phyloP scores from a whole-genome alignment of 1,140 invertebrate genomes.

The Samia ricini region DNA sequence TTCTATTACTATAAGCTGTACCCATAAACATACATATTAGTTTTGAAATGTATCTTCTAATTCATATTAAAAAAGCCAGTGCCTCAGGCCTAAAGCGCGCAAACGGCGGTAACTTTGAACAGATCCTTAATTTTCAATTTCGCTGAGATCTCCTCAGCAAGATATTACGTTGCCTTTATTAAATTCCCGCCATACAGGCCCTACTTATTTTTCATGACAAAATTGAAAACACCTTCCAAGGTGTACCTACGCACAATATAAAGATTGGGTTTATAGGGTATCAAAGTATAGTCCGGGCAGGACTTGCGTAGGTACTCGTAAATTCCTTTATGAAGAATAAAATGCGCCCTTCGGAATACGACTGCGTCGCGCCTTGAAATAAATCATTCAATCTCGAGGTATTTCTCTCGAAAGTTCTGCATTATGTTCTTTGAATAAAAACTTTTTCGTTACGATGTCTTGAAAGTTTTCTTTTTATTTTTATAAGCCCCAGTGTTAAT shows the following conservation, averaged over 20 bases:
- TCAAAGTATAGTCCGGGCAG: constrained; percentile 47
- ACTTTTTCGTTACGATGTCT: background rate
- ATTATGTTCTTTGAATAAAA: constrained; percentile 6
- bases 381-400: constrained; percentile 63
- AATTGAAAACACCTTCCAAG: constrained; percentile 66
- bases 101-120: constrained; percentile 27
- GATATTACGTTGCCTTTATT: constrained; percentile 58
- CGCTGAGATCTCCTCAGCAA: constrained; percentile 31
- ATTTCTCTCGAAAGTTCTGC: constrained; percentile 28
- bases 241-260: constrained; percentile 65
- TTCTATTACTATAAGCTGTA: background rate
- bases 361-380: constrained; percentile 44
- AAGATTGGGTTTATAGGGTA: constrained; percentile 65
- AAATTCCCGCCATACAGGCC: constrained; percentile 46
- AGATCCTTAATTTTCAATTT: constrained; percentile 60
- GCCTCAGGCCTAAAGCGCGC: constrained; percentile 2
- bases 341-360: constrained; percentile 44
- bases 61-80: background rate
- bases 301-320: constrained; percentile 50
- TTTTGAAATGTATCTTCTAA: background rate
- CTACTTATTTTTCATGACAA: constrained; percentile 60
- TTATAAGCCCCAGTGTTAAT: background rate
- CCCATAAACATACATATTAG: background rate
- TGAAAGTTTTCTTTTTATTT: background rate
- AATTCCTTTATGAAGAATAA: constrained; percentile 71